Evolutionary conservation across 2,797 vertebrate species (phyloP), one percentile per base, ranked within the genome.

Genomic region (Hydrophis major): DNA sequence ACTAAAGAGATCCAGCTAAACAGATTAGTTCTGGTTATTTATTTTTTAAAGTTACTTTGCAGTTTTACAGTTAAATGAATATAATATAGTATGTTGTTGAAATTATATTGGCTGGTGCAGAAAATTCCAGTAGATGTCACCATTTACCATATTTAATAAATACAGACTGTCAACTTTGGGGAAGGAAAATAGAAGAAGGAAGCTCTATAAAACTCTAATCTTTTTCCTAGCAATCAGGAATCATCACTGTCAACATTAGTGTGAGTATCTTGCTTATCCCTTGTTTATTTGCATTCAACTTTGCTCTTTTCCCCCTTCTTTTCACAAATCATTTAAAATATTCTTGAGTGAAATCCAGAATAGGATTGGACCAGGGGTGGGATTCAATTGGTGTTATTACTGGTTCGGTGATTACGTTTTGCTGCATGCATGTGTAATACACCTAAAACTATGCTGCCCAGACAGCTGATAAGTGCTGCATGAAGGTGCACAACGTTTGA

Each of bases 51-150:
- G 60, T 28, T 28, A 66, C 47, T 87, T 37, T 63, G 0, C 14
- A 6, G 60, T 91, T 93, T 91, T 28, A 28, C 7, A 7, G 16
- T 12, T 63, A 93, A 88, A 92, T 60, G 0, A 28, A 69, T 16
- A 89, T 89, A 88, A 47, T 14, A 78, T 4, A 47, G 32, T 47
- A 47, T 78, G 22, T 78, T 78, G 0, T 87, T 60, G 20, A 94
- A 86, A 1, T 12, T 93, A 55, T 8, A 83, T 87, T 6, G 42
- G 4, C 74, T 93, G 6, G 50, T 86, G 92, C 94, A 91, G 56
- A n/a, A 69, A 59, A 78, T 50, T 78, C 96, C 97, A 97, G 96
- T 93, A 98, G 97, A 97, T 96, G 96, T 96, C 97, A 93, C 93
- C 90, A 66, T 6, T 32, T 93, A 95, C 96, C 95, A 93, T 42